Base-by-base conservation (phyloP, 2,797 vertebrate genomes). In the Cossypha polioptera region DNA sequence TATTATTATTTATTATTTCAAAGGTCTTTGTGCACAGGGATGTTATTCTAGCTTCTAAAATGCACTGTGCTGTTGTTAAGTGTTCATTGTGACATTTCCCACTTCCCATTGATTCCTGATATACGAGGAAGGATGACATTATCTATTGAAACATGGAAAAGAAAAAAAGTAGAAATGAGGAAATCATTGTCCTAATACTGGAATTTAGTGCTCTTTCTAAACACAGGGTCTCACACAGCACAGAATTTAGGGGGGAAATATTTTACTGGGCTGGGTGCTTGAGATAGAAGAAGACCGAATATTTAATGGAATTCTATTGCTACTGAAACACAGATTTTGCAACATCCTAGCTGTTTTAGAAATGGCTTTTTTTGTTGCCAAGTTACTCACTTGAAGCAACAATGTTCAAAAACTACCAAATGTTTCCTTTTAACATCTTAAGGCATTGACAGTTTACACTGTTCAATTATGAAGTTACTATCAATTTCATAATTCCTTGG, bases 381-480 rank as follows among this genome's bases (percentile, higher is more conserved):
- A 68, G 11, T 63, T 84, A 77, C 47, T 92, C 3, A 50, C 48
- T 89, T 82, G 53, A 88, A 54, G 18, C 35, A 92, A 33, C 7
- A 65, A 3, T 43, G 18, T 88, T 88, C 35, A 73, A 57, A 94
- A 91, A 2, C 14, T 24, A 68, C 50, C 51, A 65, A 81, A 63
- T 55, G 51, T 79, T 89, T 92, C 16, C 29, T 83, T 96, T 94
- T 83, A 77, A 31, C n/a, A 31, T 89, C 22, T 87, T n/a, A 55
- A 73, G 67, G 21, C 43, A 28, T 24, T 72, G 54, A 10, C 88
- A 86, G 35, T 58, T 91, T 88, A 33, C 18, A 2, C 63, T 84
- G 38, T 63, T 89, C 36, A 74, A 53, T 47, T 65, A 7, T 61
- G 68, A 90, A 80, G n/a, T 53, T 40, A 24, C 25, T 77, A 83